Base-by-base conservation (phyloP, 2,113 vertebrate genomes). In the Bubo bubo region DNA sequence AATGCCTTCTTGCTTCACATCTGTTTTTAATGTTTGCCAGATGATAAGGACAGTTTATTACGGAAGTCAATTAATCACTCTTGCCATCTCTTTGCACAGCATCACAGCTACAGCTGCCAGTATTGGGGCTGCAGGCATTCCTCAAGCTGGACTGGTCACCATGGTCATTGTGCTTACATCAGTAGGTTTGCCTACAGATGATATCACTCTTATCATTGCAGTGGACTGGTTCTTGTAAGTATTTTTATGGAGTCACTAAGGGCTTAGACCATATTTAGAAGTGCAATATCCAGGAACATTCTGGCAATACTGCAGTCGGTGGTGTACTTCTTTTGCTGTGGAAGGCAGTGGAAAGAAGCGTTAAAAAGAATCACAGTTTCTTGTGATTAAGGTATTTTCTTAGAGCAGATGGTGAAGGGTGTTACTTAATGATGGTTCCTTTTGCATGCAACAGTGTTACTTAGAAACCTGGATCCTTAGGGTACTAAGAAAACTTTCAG, bases 141-240 rank as follows among this genome's bases (percentile, higher is more conserved):
- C 99, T 86, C 99, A 99, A 97, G 99, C 99, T 6, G 99, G 99
- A 26, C 98, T 99, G 92, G 99, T 99, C 95, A 99, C 99, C 82
- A 99, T 99, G 99, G 98, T 99, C 94, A 99, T 99, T 55, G 99
- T 99, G 77, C 97, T 99, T 86, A 99, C 99, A 43, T 99, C 99
- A 26, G 99, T 99, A 56, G 99, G 99, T 60, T 98, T 99, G 93
- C 99, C 99, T 77, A 99, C 99, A 11, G 99, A 99, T 88, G 99
- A 99, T 97, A 99, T 99, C 98, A 98, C 98, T 3, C 98, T 99
- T 80, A 99, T 99, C 97, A 99, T 99, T 64, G 99, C 99, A 2
- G 99, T 99, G 79, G 99, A 99, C 97, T 99, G 99, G 99, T 99
- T 99, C 95, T 97, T 99, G 99, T 99, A 98, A 99, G 99, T 99